phyloP scores from a whole-genome alignment of 2,113 vertebrate species.

The Aphelocoma coerulescens region DNA sequence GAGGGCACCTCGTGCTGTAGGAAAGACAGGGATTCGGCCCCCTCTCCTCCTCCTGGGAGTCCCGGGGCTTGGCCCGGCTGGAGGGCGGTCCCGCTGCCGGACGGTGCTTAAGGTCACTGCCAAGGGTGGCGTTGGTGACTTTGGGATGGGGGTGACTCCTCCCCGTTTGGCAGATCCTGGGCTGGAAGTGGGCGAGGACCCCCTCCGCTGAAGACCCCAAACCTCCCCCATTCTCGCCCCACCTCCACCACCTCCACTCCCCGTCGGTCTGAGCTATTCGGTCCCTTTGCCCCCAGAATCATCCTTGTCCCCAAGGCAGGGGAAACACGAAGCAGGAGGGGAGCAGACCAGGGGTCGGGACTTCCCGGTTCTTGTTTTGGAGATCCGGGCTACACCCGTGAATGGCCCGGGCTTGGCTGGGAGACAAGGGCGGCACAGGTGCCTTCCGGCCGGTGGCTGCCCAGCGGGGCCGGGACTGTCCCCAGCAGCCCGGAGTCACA shows the following conservation, averaged over 20 bases:
- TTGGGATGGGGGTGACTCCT: neutral
- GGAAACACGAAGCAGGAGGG: neutral
- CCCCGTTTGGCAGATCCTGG: neutral
- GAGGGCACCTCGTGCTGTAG: too few relatives aligned
- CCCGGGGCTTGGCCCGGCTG: too few relatives aligned
- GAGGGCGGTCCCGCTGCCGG: neutral
- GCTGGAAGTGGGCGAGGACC: neutral
- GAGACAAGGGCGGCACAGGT: neutral
- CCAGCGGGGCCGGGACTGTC: slow-evolving; percentile 61
- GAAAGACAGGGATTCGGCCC: neutral
- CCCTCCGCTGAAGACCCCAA: neutral
- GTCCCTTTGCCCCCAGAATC: neutral
- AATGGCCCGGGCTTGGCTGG: neutral
- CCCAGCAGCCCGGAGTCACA: neutral
- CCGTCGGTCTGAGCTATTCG: neutral
- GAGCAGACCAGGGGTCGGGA: neutral
- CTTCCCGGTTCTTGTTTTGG: neutral
- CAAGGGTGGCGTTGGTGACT: neutral
- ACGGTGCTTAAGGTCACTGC: neutral
- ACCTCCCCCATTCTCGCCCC: too few relatives aligned
- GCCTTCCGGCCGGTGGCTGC: slow-evolving; percentile 41
- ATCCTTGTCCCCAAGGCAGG: neutral
- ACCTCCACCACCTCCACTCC: neutral
- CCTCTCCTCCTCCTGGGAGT: neutral
- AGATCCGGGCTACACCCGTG: neutral